Evolutionary conservation across 2,888 invertebrate species (phyloP).

Genomic region (Notodonta dromedarius): DNA sequence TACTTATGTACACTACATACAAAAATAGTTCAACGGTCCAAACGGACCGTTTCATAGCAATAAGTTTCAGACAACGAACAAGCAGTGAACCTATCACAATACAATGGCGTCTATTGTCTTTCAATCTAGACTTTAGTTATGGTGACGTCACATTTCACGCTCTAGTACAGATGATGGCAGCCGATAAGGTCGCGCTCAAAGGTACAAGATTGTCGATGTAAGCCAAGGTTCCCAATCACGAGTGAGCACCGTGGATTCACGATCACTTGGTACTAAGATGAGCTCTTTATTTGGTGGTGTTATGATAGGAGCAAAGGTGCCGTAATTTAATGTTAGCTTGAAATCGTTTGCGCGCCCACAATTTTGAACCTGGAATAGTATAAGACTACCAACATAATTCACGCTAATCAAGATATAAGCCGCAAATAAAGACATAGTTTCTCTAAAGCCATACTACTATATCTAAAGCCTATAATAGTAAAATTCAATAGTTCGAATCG

Average conservation of each 20-base stretch:
- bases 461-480: too few relatives aligned
- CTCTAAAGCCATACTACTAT: too few relatives aligned
- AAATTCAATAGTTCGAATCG: too few relatives aligned
- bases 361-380: too few relatives aligned
- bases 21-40: too few relatives aligned
- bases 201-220: slow-evolving; percentile 5
- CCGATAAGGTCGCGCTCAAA: slow-evolving; percentile 6
- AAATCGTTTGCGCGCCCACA: too few relatives aligned
- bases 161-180: slow-evolving; percentile 7
- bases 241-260: background rate
- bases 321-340: too few relatives aligned
- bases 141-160: slow-evolving; percentile 8
- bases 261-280: background rate
- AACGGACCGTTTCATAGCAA: too few relatives aligned
- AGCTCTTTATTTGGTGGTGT: background rate
- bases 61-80: slow-evolving; percentile 10
- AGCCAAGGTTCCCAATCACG: slow-evolving; percentile 6
- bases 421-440: too few relatives aligned
- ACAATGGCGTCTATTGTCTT: background rate
- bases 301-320: background rate
- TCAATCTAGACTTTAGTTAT: background rate
- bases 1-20: too few relatives aligned
- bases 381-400: too few relatives aligned
- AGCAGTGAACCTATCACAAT: slow-evolving; percentile 17
- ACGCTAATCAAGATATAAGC: too few relatives aligned